These are phyloP conservation scores for Poecilus cupreus DNA, from an alignment of 2,888 invertebrate genomes.

Conservation along the genomic window DNA sequence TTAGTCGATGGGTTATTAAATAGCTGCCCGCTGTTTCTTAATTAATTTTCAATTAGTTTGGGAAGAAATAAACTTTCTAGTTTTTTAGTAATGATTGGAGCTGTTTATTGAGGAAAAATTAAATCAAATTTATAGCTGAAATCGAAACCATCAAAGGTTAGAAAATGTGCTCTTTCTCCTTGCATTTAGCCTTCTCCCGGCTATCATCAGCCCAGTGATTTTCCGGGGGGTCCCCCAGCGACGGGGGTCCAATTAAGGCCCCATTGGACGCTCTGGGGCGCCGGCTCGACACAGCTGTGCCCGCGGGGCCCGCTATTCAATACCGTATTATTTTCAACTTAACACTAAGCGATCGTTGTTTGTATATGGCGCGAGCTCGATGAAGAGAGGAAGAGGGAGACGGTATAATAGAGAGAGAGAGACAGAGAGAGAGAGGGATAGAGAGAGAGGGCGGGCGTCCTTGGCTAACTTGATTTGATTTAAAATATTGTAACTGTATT, in stretches of 20 bases:
- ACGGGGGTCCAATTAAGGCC: constrained; percentile 72
- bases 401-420: too few relatives aligned
- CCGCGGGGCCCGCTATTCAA: constrained; percentile 64
- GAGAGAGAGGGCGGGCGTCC: too few relatives aligned
- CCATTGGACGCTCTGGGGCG: constrained; percentile 69
- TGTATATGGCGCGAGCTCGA: background rate
- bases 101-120: constrained; percentile 21
- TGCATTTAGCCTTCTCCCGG: too few relatives aligned
- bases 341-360: constrained; percentile 64
- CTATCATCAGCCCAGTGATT: constrained; percentile 58
- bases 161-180: too few relatives aligned
- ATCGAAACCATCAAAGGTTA: background rate
- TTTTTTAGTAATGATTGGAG: constrained; percentile 18
- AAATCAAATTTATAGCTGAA: constrained; percentile 7
- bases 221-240: constrained; percentile 66
- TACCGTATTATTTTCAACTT: constrained; percentile 69
- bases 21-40: constrained; percentile 27
- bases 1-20: constrained; percentile 28
- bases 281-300: constrained; percentile 62
- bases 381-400: too few relatives aligned
- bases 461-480: too few relatives aligned
- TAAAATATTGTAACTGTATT: too few relatives aligned
- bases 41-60: constrained; percentile 44
- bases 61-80: constrained; percentile 26
- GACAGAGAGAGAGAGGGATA: too few relatives aligned